Base-by-base conservation (phyloP, 23 tunicate genomes). In the Styela plicata region DNA sequence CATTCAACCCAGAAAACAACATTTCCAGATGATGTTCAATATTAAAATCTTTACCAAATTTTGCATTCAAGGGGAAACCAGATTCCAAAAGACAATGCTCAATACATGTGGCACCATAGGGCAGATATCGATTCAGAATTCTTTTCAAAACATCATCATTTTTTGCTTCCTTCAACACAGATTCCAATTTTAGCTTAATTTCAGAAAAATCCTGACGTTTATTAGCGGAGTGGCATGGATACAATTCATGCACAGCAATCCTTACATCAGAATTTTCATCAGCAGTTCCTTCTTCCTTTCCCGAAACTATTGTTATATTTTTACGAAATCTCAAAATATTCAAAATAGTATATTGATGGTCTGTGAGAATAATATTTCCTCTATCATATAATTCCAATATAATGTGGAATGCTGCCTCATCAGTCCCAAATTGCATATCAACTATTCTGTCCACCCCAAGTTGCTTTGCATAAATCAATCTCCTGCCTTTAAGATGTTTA, bases 371-470 rank as follows among this genome's bases (percentile, higher is more conserved):
- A 34, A 94, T 89, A 52, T 94, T 94, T 25, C 98, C 98, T 63
- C 98, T 69, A 69, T 94, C 98, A 36, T 94, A 94, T 23, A 94
- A 82, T 79, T 94, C 98, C 27, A 94, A 34, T 52, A 94, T 69
- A 24, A 94, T 83, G 63, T 94, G 98, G 82, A 65, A 94, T 23
- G 98, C 88, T 5, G 93, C 93, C 33, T 89, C 98, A 52, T 86
- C 87, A 2, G 91, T 85, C 64, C 98, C 98, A 83, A 94, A 94
- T 65, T 94, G 98, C 36, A 94, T 68, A 74, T 94, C 98, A 33
- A 94, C 74, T 36, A 94, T 94, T 67, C 98, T 74, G 76, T 94
- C 98, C 27, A 83, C 74, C 1, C 98, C 98, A 76, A 94, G 91
- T 65, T 94, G 98, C 52, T 82, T 83, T 7, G 84, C 95, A 0